Evolutionary conservation across 2,888 invertebrate species (phyloP), one percentile per base, ranked within the genome.

Genomic region (Leistus spinibarbis): DNA sequence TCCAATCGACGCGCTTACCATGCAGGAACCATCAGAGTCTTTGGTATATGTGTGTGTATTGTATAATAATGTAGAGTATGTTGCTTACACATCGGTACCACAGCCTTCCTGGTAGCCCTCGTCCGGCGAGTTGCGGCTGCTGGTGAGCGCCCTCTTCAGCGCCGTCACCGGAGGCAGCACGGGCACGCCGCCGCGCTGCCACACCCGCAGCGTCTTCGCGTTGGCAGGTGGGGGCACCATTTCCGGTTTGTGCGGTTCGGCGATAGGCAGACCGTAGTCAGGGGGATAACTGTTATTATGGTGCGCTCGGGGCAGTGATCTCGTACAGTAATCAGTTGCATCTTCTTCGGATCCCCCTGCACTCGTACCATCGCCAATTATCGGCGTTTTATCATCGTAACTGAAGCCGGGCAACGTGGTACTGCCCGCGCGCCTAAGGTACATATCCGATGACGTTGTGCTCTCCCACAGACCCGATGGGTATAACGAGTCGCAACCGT

Each of bases 71-170:
- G 17, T 20, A n/a, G 16, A 20, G 22, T 54, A 67, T 16, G 16
- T 54, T 57, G 24, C 84, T 89, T 93, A 95, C 85, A 96, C 96
- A 86, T 96, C 95, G 79, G 96, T 96, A 80, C 95, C 95, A 86
- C 95, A 95, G 82, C 96, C 96, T 87, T 96, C 96, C 85, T 95
- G 95, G 85, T 95, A 96, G 77, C 95, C 95, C 86, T 96, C 96
- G 83, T 96, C 96, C 57, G 95, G 93, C 22, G 95, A 93, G 84
- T 94, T 95, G 83, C 95, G 91, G 81, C 91, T 93, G 85, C 92
- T 93, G 80, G 92, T 92, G 78, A 95, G 90, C 76, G 93, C 95
- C 78, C 95, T 91, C 85, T 95, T 95, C 79, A 95, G 89, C 78
- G 94, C 94, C 76, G 94, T 92, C 60, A 95, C 95, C 20, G 95